Base-by-base conservation (phyloP, 1,140 invertebrate genomes). In the Ericerus pela region DNA sequence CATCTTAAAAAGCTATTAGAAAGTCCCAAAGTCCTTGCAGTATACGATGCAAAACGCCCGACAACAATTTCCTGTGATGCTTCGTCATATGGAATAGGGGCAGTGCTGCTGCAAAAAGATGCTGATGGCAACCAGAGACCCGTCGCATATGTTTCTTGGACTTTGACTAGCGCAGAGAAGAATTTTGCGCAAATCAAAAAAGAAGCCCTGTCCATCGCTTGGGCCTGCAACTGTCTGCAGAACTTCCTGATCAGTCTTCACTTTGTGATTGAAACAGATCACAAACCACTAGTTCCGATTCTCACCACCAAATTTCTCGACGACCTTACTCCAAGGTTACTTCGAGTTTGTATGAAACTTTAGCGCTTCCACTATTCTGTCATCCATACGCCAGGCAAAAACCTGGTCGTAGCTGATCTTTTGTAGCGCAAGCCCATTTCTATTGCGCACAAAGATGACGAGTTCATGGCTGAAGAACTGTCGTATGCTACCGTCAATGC, bases 171-270 rank as follows among this genome's bases (percentile, higher is more conserved):
- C 1, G 60, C 65, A 1, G 68, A 75, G 54, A 55, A 58, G 30
- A 66, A 69, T 30, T 76, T 75, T 56, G 59, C 65, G 1, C 69
- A 75, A 58, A 70, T 75, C 11, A 69, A 75, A 41, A 72, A 69
- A 55, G 71, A 78, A 59, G 71, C 68, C 0, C 57, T 75, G 12
- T 70, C 68, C 2, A 67, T 76, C 20, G 65, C 74, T 4, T 75
- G 62, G 61, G 70, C 60, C 10, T 43, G 69, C 0, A 57, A 65
- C 37, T 66, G 66, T 55, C 69, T 73, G 61, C 65, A 70, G 57
- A 36, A 70, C 33, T 73, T 68, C 51, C 31, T 74, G 6, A 72
- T 65, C 58, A 72, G 70, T 3, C 43, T 66, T 14, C 53, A 69
- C 22, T 74, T 75, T 56, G 69, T 58, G 2, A 55, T 76, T 3